Conservation (phyloP, 2,113 vertebrate species). For the Halcyon senegalensis region DNA sequence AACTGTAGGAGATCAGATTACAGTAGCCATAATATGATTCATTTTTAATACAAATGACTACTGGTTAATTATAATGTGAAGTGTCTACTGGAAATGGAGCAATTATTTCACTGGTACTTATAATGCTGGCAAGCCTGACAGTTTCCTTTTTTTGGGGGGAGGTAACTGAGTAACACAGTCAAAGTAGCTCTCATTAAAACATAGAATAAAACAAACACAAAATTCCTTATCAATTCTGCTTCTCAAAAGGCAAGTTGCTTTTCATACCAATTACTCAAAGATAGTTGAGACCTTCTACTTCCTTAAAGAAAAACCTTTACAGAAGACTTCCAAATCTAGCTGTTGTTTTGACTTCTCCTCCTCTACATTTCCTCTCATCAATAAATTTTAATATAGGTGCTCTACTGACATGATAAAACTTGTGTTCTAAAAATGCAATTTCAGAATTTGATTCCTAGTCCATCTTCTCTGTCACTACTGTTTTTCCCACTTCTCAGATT, state of each 20-base stretch:
- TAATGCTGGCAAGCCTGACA: neutral
- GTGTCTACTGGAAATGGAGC: slow-evolving; percentile 42
- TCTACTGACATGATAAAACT: neutral
- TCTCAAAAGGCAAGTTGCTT: neutral
- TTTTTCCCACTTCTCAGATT: neutral
- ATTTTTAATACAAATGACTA: slow-evolving; percentile 61
- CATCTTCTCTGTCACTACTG: neutral
- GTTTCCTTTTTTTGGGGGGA: neutral
- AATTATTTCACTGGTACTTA: slow-evolving; percentile 45
- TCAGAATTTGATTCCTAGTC: neutral
- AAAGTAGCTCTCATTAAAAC: neutral
- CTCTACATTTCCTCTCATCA: neutral
- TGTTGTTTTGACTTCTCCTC: neutral
- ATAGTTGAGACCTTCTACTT: neutral
- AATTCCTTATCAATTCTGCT: neutral
- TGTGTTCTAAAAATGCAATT: neutral
- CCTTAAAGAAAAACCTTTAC: neutral
- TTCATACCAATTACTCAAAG: neutral
- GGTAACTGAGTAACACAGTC: neutral
- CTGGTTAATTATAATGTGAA: slow-evolving; percentile 58
- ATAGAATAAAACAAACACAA: neutral
- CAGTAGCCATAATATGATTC: slow-evolving; percentile 33
- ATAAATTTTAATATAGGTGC: neutral
- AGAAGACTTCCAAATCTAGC: neutral
- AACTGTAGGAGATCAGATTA: slow-evolving; percentile 48